Conservation (phyloP, 2,113 vertebrate species). For the Copsychus sechellarum region DNA sequence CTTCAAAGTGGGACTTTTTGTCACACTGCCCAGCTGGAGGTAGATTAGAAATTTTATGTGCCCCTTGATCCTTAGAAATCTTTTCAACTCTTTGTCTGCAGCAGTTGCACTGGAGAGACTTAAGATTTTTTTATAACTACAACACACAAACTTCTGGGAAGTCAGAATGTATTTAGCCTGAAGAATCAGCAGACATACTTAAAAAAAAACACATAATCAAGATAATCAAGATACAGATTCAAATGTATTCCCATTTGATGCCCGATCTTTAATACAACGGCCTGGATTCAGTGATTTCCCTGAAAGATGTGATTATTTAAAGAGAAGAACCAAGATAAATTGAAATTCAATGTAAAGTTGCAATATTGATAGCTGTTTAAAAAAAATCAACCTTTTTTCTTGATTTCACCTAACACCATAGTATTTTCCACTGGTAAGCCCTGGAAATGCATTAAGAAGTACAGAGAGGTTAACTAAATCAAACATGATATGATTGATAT, state of each 20-base stretch:
- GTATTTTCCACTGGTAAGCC: background rate
- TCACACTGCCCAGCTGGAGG: background rate
- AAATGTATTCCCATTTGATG: background rate
- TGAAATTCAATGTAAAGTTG: background rate
- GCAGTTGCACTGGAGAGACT: background rate
- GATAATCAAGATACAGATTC: background rate
- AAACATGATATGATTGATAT: background rate
- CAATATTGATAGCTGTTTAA: background rate
- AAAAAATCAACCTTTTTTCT: background rate
- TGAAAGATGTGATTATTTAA: background rate
- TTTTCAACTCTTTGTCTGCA: constrained; percentile 9
- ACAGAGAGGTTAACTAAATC: background rate
- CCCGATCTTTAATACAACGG: background rate
- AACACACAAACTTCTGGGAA: background rate
- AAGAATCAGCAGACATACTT: background rate
- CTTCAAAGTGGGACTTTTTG: constrained; percentile 6
- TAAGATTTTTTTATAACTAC: background rate
- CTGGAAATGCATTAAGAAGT: background rate
- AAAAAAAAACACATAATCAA: background rate
- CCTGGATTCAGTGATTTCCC: background rate
- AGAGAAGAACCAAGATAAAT: background rate
- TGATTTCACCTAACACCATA: background rate
- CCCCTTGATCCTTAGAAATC: constrained; percentile 16
- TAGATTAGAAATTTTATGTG: background rate
- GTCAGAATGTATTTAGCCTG: background rate